Evolutionary conservation across 2,888 invertebrate genomes (phyloP), one percentile per base, ranked within the genome.

Genomic region (Unio pictorum): DNA sequence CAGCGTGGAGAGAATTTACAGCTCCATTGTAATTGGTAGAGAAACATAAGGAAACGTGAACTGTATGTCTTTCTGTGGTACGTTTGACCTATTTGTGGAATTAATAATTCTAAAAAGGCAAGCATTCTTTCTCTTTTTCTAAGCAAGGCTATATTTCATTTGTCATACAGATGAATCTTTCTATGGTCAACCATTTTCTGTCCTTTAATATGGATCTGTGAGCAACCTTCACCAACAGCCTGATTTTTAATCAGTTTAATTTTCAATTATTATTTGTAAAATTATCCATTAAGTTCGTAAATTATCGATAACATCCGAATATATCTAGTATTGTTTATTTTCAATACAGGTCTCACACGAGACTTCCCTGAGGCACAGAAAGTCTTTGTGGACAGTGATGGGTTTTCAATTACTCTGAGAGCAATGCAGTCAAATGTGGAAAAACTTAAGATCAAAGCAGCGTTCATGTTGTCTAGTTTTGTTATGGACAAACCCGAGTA

Each of bases 401-500:
- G 95, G 0, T 93, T 94, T 75, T 92, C 92, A 5, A 91, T 92
- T 15, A 89, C 96, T 15, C 88, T 93, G 66, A 91, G 92, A 67
- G 92, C 93, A 5, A 91, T 95, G 84, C 90, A 92, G 71, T 91
- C 91, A 26, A 87, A 91, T 0, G 91, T 93, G 61, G 91, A 92
- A 63, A 92, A 93, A 78, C 91, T 94, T 4, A 91, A 93, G 80
- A 93, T 93, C 3, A 96, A 95, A 90, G 92, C 94, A 0, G 93
- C 94, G 17, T 95, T 96, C 90, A 91, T 96, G 66, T 88, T 95
- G 61, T 90, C 92, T 0, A 91, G 93, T 26, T 88, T 95, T 18
- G 93, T 93, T 79, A 82, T 89, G 5, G 90, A 92, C 76, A 89
- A 92, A 68, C 85, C 89, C 0, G 89, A 91, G 7, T 91, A 93